These are phyloP conservation scores for Peromyscus californicus DNA, from an alignment of 2,113 vertebrate genomes.

Conservation along the genomic window DNA sequence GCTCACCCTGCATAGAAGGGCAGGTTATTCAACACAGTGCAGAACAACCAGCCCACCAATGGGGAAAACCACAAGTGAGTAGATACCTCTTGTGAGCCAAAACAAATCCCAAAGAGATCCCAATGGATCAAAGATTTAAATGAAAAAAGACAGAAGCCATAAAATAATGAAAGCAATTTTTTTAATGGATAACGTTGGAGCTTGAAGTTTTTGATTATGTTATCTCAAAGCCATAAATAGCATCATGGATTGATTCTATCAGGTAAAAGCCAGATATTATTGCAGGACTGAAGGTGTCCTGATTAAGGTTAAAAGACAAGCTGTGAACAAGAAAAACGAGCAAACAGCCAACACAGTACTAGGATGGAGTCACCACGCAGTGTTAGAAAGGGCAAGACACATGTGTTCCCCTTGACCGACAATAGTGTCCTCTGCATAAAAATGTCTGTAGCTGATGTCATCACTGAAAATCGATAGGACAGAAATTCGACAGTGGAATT, in stretches of 20 bases:
- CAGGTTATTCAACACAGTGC: neutral
- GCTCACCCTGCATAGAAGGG: neutral
- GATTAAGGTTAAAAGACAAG: conserved; percentile 37
- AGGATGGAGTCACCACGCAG: neutral
- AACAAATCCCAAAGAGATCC: conserved; percentile 3
- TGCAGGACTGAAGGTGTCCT: neutral
- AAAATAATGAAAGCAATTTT: neutral
- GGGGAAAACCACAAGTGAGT: neutral
- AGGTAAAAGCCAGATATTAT: conserved; percentile 18
- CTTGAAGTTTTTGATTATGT: conserved; percentile 22
- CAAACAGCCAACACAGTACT: neutral
- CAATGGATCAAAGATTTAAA: neutral
- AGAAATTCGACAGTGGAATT: neutral
- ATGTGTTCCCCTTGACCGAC: neutral
- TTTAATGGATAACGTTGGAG: neutral
- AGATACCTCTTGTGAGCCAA: neutral
- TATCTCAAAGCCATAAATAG: neutral
- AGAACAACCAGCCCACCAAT: neutral
- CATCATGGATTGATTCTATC: conserved; percentile 30
- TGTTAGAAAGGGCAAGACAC: neutral
- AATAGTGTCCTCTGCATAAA: neutral
- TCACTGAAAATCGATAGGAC: neutral
- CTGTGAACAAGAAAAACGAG: neutral
- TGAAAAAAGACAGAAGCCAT: neutral
- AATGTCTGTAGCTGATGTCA: neutral